A percentile compares a stretch with the other conserved stretches of the same genome.
These are phyloP conservation scores for Gryllus bimaculatus DNA, from an alignment of 1,140 invertebrate genomes.

Conservation along the genomic window DNA sequence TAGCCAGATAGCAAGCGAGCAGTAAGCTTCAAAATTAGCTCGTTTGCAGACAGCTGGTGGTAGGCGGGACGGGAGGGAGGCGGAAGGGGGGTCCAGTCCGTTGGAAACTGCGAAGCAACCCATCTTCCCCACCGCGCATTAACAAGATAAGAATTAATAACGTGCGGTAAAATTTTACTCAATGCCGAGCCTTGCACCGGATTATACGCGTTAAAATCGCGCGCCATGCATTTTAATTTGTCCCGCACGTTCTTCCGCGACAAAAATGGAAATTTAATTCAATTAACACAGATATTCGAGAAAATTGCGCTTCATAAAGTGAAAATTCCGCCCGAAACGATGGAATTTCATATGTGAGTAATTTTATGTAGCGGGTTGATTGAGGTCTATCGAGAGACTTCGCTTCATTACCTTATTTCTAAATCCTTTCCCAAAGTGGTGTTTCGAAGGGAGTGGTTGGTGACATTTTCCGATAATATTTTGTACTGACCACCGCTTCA, in stretches of 20 bases:
- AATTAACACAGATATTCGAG: background rate
- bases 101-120: background rate
- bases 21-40: background rate
- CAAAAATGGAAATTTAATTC: constrained; percentile 1
- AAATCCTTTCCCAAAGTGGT: no score
- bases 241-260: background rate
- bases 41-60: background rate
- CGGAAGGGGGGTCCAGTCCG: background rate
- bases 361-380: background rate
- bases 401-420: no score
- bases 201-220: background rate
- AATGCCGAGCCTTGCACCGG: background rate
- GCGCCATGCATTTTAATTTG: background rate
- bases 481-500: no score
- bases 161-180: constrained; percentile 1
- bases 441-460: no score
- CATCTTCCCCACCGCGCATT: background rate
- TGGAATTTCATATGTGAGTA: background rate
- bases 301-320: background rate
- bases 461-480: no score
- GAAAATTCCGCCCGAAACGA: background rate
- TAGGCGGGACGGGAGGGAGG: background rate
- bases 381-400: no score
- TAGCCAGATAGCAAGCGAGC: no score
- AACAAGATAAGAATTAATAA: constrained; percentile 6